phyloP scores from a whole-genome alignment of 1,140 invertebrate genomes.

The Drosophila sechellia region DNA sequence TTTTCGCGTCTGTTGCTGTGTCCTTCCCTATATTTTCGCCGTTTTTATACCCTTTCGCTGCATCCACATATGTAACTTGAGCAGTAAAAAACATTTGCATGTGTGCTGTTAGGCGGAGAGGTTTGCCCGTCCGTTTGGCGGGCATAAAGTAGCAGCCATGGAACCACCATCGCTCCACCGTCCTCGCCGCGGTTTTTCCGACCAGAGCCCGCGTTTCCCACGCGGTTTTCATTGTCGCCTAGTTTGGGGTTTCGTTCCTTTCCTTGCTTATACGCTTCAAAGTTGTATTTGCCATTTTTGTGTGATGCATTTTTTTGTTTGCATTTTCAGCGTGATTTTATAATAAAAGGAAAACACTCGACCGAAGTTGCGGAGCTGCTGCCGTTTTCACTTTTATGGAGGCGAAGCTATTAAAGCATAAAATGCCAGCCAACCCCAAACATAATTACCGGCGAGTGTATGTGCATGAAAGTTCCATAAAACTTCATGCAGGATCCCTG shows the following conservation, averaged over 20 bases:
- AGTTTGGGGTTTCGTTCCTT: slow-evolving; percentile 42
- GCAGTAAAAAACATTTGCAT: slow-evolving; percentile 54
- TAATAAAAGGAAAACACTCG: slow-evolving; percentile 45
- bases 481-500: slow-evolving; percentile 18
- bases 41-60: not conserved
- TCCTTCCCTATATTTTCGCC: not conserved
- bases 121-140: slow-evolving; percentile 29
- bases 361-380: slow-evolving; percentile 38
- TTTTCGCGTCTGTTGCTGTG: slow-evolving; percentile 43
- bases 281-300: slow-evolving; percentile 69
- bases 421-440: slow-evolving; percentile 37
- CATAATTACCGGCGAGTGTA: slow-evolving; percentile 51
- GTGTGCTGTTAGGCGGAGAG: slow-evolving; percentile 19
- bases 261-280: slow-evolving; percentile 41
- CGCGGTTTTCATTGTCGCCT: slow-evolving; percentile 58
- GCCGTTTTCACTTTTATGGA: slow-evolving; percentile 61
- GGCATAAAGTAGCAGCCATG: slow-evolving; percentile 66
- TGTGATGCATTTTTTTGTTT: slow-evolving; percentile 52
- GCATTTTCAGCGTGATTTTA: slow-evolving; percentile 66
- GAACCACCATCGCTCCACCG: not conserved
- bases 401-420: slow-evolving; percentile 68
- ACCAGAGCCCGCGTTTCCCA: slow-evolving; percentile 49
- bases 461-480: slow-evolving; percentile 33
- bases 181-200: slow-evolving; percentile 5
- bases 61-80: slow-evolving; percentile 45